Percentiles rank a stretch among this genome's conserved stretches.
phyloP scores from a whole-genome alignment of 2,888 invertebrate genomes.

The Sepiola atlantica region DNA sequence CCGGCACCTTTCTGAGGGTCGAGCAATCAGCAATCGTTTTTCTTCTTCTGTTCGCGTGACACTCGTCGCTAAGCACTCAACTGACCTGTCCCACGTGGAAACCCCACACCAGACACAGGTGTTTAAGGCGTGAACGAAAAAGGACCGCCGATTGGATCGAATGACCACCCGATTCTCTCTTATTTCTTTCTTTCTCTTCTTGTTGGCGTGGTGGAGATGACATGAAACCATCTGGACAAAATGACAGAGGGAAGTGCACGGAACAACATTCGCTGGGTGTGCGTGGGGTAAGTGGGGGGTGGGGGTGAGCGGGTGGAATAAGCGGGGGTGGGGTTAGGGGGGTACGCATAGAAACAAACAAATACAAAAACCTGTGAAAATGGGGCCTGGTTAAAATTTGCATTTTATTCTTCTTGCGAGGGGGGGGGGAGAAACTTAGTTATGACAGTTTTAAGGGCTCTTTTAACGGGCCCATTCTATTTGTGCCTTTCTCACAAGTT shows the following conservation, averaged over 20 bases:
- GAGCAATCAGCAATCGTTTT: neutral
- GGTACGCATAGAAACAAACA: no score
- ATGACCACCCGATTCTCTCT: neutral
- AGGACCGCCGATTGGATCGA: neutral
- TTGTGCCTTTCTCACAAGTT: neutral
- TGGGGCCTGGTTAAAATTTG: neutral
- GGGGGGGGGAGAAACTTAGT: neutral
- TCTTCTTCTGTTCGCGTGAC: neutral
- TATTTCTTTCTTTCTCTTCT: no score
- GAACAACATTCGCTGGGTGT: no score
- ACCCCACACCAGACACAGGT: constrained; percentile 32
- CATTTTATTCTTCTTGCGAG: neutral
- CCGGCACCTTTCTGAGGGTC: neutral
- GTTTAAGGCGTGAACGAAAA: neutral
- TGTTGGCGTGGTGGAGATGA: neutral
- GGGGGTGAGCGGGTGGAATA: no score
- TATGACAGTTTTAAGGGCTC: neutral
- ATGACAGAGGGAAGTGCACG: neutral
- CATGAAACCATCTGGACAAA: constrained; percentile 32
- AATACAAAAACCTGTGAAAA: neutral
- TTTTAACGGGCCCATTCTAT: neutral
- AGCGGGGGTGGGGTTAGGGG: no score
- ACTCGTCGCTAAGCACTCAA: neutral
- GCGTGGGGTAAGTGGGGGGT: no score
- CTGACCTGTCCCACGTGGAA: constrained; percentile 15